Percentiles rank a stretch among this genome's conserved stretches.
These are phyloP conservation scores for Pseudomyrmex gracilis DNA, from an alignment of 1,140 invertebrate species.

Conservation along the genomic window DNA sequence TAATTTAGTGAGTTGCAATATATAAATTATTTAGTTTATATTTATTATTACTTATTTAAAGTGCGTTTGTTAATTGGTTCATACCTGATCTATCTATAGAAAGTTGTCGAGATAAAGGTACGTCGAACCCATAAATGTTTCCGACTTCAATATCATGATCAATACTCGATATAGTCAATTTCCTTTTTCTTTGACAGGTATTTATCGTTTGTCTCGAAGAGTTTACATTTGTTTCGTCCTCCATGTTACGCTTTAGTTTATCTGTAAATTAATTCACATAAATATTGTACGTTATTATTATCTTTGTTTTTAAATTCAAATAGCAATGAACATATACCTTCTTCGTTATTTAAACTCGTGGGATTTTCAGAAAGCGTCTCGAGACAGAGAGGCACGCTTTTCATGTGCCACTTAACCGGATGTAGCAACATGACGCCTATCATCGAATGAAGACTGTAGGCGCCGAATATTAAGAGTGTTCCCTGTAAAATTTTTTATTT, in stretches of 20 bases:
- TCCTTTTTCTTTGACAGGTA: conserved; percentile 48
- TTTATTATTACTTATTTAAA: neutral
- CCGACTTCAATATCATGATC: conserved; percentile 78
- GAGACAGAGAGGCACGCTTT: neutral
- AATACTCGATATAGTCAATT: conserved; percentile 67
- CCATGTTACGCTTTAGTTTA: neutral
- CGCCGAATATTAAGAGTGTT: conserved; percentile 87
- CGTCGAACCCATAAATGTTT: conserved; percentile 78
- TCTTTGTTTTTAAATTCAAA: neutral
- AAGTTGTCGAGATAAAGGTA: conserved; percentile 60
- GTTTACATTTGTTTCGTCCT: conserved; percentile 11
- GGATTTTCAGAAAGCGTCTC: conserved; percentile 1
- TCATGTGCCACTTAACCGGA: conserved; percentile 88
- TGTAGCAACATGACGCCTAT: conserved; percentile 87
- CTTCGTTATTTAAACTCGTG: neutral
- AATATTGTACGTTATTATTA: too few relatives aligned
- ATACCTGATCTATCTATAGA: conserved; percentile 22
- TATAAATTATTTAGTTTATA: neutral
- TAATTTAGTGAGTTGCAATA: neutral
- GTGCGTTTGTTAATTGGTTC: neutral
- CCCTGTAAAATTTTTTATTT: conserved; percentile 77
- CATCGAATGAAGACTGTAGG: conserved; percentile 87
- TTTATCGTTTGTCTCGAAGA: neutral
- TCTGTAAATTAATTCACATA: conserved; percentile 10
- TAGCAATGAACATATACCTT: conserved; percentile 11